Percentiles rank a stretch among this genome's conserved stretches.
phyloP scores from a whole-genome alignment of 2,888 invertebrate species.

The Tetragonula carbonaria region DNA sequence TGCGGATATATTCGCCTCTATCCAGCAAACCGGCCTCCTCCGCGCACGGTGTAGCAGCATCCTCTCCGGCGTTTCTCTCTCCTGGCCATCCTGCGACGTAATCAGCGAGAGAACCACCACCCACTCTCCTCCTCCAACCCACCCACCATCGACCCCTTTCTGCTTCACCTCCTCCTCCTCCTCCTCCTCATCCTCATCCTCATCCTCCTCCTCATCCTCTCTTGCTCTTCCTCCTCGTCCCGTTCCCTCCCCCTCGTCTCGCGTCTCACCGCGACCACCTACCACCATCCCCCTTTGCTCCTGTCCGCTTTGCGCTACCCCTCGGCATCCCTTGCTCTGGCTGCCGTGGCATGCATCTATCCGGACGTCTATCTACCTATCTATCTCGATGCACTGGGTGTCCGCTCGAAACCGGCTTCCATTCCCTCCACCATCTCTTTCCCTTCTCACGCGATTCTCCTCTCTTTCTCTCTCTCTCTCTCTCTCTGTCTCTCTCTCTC shows the following conservation, averaged over 20 bases:
- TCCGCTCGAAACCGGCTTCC: conserved; percentile 72
- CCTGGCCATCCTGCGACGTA: conserved; percentile 84
- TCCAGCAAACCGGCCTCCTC: conserved; percentile 77
- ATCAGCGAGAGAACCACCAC: conserved; percentile 83
- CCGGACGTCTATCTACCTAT: conserved; percentile 74
- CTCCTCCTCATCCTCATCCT: conserved; percentile 64
- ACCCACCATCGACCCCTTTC: conserved; percentile 66
- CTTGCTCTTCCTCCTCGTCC: conserved; percentile 64
- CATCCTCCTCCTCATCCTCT: conserved; percentile 63
- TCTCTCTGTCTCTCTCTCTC: conserved; percentile 38
- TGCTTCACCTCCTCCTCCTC: conserved; percentile 67
- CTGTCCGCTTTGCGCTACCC: conserved; percentile 66
- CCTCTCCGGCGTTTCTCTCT: conserved; percentile 83
- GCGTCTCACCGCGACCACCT: conserved; percentile 55
- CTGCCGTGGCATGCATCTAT: conserved; percentile 75
- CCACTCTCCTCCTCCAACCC: conserved; percentile 56
- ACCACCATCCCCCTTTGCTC: conserved; percentile 54
- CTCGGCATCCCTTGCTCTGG: conserved; percentile 70
- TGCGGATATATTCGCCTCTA: conserved; percentile 82
- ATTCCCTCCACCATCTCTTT: conserved; percentile 56
- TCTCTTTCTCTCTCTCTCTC: neutral
- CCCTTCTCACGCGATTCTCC: neutral
- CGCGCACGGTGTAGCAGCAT: conserved; percentile 83
- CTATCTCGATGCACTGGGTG: conserved; percentile 76
- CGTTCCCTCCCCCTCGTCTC: conserved; percentile 37